A percentile compares a stretch with the other conserved stretches of the same genome.
phyloP scores from a whole-genome alignment of 1,140 invertebrate species.

The Meloidogyne floridensis region DNA sequence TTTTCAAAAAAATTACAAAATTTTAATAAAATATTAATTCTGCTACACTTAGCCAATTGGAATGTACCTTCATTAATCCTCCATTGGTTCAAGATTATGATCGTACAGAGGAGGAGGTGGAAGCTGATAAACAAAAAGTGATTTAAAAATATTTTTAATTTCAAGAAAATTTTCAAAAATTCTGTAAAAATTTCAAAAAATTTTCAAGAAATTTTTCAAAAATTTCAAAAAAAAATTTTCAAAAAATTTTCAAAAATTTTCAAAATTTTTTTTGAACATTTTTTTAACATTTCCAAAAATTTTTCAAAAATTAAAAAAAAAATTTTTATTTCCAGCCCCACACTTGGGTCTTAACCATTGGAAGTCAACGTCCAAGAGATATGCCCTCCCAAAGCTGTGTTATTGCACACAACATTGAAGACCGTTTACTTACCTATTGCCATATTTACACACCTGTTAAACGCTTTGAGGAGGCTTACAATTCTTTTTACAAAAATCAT shows the following conservation, averaged over 20 bases:
- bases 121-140: constrained; percentile 17
- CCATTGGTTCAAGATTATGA: constrained; percentile 37
- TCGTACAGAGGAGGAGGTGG: constrained; percentile 20
- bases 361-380: constrained; percentile 8
- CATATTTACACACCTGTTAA: constrained; percentile 38
- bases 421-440: constrained; percentile 37
- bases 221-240: background rate
- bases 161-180: too few species aligned
- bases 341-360: constrained; percentile 34
- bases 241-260: too few species aligned
- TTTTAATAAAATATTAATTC: background rate
- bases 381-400: constrained; percentile 2
- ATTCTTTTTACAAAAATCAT: constrained; percentile 26
- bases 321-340: constrained; percentile 1
- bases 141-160: background rate
- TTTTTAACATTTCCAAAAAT: too few species aligned
- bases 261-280: too few species aligned
- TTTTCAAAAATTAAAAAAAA: background rate
- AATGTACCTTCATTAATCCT: constrained; percentile 39
- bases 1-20: background rate
- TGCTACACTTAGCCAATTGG: constrained; percentile 19
- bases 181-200: too few species aligned
- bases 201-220: too few species aligned
- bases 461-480: constrained; percentile 30
- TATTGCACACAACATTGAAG: constrained; percentile 32